Evolutionary conservation across 2,113 vertebrate species (phyloP).

Genomic region (Oplegnathus fasciatus): DNA sequence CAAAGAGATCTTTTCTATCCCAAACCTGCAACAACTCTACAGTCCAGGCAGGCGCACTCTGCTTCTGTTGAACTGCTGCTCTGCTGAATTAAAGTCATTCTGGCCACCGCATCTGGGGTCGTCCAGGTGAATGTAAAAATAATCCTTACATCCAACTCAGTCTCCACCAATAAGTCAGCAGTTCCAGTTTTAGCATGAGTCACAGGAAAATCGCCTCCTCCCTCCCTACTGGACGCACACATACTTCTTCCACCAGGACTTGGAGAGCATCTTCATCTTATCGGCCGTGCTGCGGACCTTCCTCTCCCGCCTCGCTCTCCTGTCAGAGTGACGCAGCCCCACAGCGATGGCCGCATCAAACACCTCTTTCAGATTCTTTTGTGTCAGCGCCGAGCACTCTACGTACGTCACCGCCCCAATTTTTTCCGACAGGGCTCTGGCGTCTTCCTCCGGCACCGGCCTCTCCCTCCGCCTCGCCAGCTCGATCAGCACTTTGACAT

Average conservation of each 20-base stretch:
- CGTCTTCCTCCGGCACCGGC: conserved; percentile 83
- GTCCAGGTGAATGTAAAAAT: conserved; percentile 33
- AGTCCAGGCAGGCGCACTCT: not conserved
- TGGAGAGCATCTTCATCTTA: conserved; percentile 89
- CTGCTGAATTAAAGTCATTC: conserved; percentile 40
- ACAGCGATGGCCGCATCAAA: conserved; percentile 88
- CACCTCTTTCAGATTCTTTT: conserved; percentile 91
- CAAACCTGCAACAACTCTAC: no score
- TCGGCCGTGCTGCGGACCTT: conserved; percentile 86
- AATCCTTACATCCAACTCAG: conserved; percentile 45
- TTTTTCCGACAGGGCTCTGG: conserved; percentile 83
- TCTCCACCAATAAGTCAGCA: conserved; percentile 35
- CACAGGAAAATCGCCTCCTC: not conserved
- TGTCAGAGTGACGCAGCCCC: conserved; percentile 82
- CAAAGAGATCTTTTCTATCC: conserved; percentile 2
- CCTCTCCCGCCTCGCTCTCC: conserved; percentile 79
- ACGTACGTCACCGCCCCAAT: conserved; percentile 85
- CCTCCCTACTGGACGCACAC: conserved; percentile 84
- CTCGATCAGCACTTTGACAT: conserved; percentile 88
- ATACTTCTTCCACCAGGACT: conserved; percentile 92
- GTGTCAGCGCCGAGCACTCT: conserved; percentile 89
- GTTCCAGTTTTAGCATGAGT: conserved; percentile 56
- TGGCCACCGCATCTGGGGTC: conserved; percentile 4
- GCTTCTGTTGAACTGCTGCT: conserved; percentile 13
- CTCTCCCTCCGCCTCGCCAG: conserved; percentile 83